Evolutionary conservation across 2,797 vertebrate genomes (phyloP).

Genomic region (Sebastes steindachneri): DNA sequence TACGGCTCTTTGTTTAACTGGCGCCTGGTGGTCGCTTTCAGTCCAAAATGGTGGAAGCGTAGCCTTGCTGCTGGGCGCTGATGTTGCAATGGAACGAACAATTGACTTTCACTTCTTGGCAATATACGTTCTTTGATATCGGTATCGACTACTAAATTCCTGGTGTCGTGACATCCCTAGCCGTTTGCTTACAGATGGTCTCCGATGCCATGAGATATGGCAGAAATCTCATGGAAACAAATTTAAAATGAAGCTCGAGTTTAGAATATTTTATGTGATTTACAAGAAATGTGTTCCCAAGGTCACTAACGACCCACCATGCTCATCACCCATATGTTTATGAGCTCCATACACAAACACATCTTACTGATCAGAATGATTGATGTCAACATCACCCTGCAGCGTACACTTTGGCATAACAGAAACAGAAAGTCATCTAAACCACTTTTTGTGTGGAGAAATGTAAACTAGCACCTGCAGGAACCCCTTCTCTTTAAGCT

Average conservation of each 20-base stretch:
- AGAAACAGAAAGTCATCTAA: neutral
- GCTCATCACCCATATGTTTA: neutral
- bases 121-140: no score
- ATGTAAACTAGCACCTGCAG: slow-evolving; percentile 13
- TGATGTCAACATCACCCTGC: neutral
- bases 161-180: no score
- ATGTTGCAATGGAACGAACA: no score
- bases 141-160: no score
- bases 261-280: neutral
- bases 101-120: no score
- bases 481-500: neutral
- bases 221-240: neutral
- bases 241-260: neutral
- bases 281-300: neutral
- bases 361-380: neutral
- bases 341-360: neutral
- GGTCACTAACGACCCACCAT: neutral
- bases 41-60: no score
- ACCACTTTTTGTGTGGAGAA: neutral
- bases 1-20: no score
- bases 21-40: no score
- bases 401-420: neutral
- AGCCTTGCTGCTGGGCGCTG: no score
- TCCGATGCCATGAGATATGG: neutral
- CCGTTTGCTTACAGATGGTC: neutral